Percentiles rank a stretch among this genome's conserved stretches.
Conservation (phyloP, 2,888 invertebrate species). For the Harpalus rufipes region DNA sequence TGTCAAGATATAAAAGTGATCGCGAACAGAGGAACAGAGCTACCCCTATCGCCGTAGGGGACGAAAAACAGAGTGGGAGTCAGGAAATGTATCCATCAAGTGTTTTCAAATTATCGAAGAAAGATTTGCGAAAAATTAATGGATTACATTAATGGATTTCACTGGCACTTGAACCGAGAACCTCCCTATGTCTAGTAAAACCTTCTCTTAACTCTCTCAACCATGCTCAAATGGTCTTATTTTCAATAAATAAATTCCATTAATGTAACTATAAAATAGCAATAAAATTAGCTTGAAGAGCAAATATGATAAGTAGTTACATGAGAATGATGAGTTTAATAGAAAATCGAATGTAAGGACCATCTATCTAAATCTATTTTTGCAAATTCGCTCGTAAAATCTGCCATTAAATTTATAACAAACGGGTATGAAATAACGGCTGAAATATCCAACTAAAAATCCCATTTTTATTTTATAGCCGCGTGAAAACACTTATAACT, state of each 20-base stretch:
- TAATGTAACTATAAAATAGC: too few relatives aligned
- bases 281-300: too few relatives aligned
- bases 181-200: too few relatives aligned
- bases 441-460: neutral
- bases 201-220: too few relatives aligned
- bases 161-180: too few relatives aligned
- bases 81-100: neutral
- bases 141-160: too few relatives aligned
- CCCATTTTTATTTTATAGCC: neutral
- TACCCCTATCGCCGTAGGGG: constrained; percentile 23
- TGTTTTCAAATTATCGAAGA: too few relatives aligned
- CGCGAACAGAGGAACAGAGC: constrained; percentile 2
- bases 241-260: too few relatives aligned
- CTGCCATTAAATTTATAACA: neutral
- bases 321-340: neutral
- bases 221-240: too few relatives aligned
- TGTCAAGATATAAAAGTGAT: constrained; percentile 65
- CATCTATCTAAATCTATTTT: neutral
- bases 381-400: neutral
- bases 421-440: neutral
- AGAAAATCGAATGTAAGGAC: neutral
- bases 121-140: too few relatives aligned
- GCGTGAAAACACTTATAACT: neutral
- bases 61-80: neutral
- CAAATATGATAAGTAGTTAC: too few relatives aligned